Conservation (phyloP, 2,113 vertebrate genomes). For the Labeo rohita region DNA sequence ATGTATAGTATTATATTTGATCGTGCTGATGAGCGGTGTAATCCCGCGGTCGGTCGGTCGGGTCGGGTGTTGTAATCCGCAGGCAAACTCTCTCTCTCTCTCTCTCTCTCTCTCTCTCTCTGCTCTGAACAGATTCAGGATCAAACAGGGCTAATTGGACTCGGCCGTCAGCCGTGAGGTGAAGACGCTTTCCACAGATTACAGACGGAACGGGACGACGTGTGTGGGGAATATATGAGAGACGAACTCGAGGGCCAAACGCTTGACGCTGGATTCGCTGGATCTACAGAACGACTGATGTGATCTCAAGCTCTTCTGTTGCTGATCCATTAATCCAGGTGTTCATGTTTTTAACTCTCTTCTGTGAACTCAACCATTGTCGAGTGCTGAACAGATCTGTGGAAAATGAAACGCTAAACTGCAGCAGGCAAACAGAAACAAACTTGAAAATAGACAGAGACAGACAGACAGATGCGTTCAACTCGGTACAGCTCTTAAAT, state of each 20-base stretch:
- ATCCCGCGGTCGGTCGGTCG: background rate
- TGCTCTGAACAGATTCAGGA: background rate
- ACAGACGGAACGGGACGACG: background rate
- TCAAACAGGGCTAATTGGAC: background rate
- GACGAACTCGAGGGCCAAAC: background rate
- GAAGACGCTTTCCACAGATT: background rate
- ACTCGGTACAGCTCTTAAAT: background rate
- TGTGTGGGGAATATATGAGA: too few relatives aligned
- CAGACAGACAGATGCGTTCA: background rate
- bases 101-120: background rate
- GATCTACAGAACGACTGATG: background rate
- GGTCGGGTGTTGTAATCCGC: background rate
- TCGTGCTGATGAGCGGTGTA: background rate
- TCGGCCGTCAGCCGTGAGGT: background rate
- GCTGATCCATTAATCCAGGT: background rate
- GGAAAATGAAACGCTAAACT: background rate
- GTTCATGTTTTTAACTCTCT: background rate
- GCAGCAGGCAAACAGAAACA: background rate
- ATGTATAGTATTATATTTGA: too few relatives aligned
- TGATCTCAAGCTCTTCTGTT: background rate
- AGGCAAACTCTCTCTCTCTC: background rate
- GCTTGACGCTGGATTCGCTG: background rate
- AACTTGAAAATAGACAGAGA: background rate
- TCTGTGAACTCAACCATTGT: background rate
- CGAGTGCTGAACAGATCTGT: background rate